Conservation (phyloP, 2,888 invertebrate genomes). For the Julus scandinavius region DNA sequence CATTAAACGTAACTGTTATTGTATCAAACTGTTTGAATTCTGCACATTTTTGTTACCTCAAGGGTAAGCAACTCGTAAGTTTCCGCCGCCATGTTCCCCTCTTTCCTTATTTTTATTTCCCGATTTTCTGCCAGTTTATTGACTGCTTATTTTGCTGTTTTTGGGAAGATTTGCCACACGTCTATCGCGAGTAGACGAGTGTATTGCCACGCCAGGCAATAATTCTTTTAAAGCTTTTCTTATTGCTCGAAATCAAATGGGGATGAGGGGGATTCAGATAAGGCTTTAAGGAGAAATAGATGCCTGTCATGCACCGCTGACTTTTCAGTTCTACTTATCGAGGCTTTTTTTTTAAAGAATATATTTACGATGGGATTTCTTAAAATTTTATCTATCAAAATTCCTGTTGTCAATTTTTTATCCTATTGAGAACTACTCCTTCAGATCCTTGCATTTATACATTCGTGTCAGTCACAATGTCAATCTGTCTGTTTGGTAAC, state of each 20-base stretch:
- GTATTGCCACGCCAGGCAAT: background rate
- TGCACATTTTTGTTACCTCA: background rate
- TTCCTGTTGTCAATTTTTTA: no score
- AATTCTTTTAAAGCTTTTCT: slow-evolving; percentile 5
- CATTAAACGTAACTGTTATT: no score
- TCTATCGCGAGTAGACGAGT: background rate
- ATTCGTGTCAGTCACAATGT: no score
- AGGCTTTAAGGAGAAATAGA: background rate
- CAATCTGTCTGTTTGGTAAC: no score
- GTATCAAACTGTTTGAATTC: background rate
- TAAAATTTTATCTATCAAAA: no score
- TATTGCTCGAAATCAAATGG: slow-evolving; percentile 2
- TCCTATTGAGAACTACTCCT: no score
- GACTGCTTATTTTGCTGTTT: slow-evolving; percentile 6
- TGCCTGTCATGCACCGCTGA: background rate
- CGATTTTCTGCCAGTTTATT: background rate
- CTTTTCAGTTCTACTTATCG: background rate
- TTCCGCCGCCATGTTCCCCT: background rate
- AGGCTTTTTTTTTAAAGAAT: no score
- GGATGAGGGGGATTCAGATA: background rate
- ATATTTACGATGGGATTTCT: no score
- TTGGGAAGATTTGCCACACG: background rate
- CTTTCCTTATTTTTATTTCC: slow-evolving; percentile 8
- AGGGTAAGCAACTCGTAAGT: no score
- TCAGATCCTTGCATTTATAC: no score